phyloP scores from a whole-genome alignment of 2,113 vertebrate genomes.

The Pongo abelii region DNA sequence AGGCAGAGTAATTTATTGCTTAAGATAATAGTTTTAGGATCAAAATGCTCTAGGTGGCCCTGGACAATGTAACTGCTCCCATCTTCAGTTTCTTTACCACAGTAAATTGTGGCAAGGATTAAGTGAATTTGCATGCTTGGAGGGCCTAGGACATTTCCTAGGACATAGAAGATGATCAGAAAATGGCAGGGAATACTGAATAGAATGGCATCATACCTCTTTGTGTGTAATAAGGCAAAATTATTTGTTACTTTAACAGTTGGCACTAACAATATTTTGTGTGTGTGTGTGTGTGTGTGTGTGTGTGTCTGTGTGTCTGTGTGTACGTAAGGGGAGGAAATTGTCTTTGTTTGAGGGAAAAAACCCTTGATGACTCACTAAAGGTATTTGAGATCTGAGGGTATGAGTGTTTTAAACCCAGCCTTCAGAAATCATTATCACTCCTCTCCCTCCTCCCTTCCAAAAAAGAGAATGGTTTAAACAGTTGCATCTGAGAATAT shows the following conservation, averaged over 20 bases:
- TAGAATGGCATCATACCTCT: neutral
- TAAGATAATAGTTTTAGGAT: neutral
- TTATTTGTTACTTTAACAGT: neutral
- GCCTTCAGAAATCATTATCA: neutral
- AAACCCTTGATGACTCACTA: neutral
- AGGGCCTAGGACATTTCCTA: neutral
- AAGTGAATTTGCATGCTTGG: neutral
- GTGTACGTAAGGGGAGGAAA: neutral
- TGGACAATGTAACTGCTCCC: neutral
- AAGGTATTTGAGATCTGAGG: neutral
- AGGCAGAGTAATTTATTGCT: neutral
- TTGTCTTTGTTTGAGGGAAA: neutral
- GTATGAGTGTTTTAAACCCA: neutral
- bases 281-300: too few species aligned
- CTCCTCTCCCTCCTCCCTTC: fast-evolving
- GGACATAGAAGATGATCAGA: neutral
- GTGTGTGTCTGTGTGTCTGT: too few species aligned
- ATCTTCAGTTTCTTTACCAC: neutral
- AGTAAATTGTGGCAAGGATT: too few species aligned
- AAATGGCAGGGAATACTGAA: neutral
- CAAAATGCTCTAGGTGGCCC: neutral
- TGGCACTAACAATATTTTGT: neutral
- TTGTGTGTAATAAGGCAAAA: neutral
- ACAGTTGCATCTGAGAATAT: neutral
- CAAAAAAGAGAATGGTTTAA: neutral